Conservation (phyloP, 2,113 vertebrate genomes). For the Corvus hawaiiensis region DNA sequence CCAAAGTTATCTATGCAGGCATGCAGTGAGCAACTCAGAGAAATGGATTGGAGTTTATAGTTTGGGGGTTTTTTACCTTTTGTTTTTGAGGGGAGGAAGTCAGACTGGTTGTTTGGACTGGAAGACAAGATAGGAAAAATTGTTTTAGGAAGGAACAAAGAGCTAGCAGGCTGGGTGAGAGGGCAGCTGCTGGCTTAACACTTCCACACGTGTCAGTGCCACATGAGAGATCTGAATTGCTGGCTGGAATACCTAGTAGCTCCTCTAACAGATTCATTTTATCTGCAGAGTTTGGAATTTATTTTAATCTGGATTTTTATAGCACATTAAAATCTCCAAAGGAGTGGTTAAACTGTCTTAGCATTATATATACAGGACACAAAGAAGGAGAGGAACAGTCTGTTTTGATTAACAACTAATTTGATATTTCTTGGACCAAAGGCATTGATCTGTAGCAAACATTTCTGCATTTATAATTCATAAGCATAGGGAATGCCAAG, state of each 20-base stretch:
- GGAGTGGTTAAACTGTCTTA: not conserved
- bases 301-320: not conserved
- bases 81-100: not conserved
- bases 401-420: not conserved
- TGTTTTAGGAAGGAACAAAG: not conserved
- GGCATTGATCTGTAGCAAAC: not conserved
- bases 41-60: not conserved
- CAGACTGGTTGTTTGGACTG: not conserved
- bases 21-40: not conserved
- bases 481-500: not conserved
- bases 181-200: not conserved
- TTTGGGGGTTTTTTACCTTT: not conserved
- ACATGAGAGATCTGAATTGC: not conserved
- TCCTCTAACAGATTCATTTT: not conserved
- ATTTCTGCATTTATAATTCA: constrained; percentile 27
- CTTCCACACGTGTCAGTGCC: rapidly evolving
- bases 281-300: not conserved
- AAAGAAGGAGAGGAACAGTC: not conserved
- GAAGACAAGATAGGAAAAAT: not conserved
- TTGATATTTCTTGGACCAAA: not conserved
- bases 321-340: not conserved
- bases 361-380: not conserved
- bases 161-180: not conserved
- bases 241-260: not conserved
- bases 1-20: not conserved